phyloP scores from a whole-genome alignment of 2,888 invertebrate genomes.

The Atethmia centrago region DNA sequence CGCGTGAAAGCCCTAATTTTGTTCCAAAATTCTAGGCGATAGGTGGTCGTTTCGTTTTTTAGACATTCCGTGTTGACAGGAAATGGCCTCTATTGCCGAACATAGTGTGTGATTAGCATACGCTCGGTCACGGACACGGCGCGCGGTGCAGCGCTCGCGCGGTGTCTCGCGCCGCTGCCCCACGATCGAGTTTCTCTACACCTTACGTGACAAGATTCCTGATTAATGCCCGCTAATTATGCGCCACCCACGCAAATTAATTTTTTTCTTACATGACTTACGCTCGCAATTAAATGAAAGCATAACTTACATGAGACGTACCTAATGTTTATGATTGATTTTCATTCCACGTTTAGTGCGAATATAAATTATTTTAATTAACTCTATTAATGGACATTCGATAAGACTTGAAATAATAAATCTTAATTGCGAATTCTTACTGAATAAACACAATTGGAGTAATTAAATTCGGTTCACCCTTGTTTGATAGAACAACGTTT shows the following conservation, averaged over 20 bases:
- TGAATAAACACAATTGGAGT: background rate
- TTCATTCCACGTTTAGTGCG: slow-evolving; percentile 12
- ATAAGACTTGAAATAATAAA: background rate
- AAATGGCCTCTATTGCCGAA: slow-evolving; percentile 83
- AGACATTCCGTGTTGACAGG: slow-evolving; percentile 79
- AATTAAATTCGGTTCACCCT: slow-evolving; percentile 7
- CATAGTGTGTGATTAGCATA: slow-evolving; percentile 79
- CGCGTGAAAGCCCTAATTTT: slow-evolving; percentile 64
- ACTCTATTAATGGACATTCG: background rate
- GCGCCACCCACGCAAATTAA: slow-evolving; percentile 66
- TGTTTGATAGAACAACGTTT: no score
- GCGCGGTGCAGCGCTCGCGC: slow-evolving; percentile 61
- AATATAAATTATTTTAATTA: slow-evolving; percentile 26
- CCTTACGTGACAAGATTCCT: slow-evolving; percentile 77
- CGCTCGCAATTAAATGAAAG: slow-evolving; percentile 54
- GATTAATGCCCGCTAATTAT: slow-evolving; percentile 64
- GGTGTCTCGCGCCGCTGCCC: slow-evolving; percentile 62
- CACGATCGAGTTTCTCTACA: slow-evolving; percentile 77
- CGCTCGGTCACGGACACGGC: slow-evolving; percentile 76
- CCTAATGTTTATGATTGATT: slow-evolving; percentile 37
- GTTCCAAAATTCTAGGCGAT: slow-evolving; percentile 68
- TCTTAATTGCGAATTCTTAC: background rate
- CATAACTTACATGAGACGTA: slow-evolving; percentile 36
- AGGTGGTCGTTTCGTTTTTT: slow-evolving; percentile 70
- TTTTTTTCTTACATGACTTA: slow-evolving; percentile 66